Percentiles rank a stretch among this genome's conserved stretches.
These are phyloP conservation scores for Carcharodon carcharias DNA, from an alignment of 2,797 vertebrate genomes.

Conservation along the genomic window DNA sequence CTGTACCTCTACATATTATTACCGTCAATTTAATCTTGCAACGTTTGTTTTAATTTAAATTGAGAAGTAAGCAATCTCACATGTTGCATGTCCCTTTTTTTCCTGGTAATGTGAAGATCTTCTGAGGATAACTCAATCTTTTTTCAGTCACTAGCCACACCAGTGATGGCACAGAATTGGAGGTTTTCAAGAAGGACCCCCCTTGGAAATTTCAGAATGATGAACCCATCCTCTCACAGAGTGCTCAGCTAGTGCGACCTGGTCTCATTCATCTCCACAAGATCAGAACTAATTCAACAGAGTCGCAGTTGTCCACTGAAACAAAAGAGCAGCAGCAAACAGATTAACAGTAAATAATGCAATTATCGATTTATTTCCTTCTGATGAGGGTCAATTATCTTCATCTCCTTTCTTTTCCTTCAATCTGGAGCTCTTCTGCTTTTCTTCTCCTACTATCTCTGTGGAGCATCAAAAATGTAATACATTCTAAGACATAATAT, in stretches of 20 bases:
- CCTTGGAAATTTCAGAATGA: constrained; percentile 37
- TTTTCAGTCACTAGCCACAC: constrained; percentile 36
- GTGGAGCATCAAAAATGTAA: neutral
- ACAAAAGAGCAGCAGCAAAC: constrained; percentile 10
- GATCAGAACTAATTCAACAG: constrained; percentile 34
- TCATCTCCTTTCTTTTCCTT: constrained; percentile 11
- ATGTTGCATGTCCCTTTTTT: neutral
- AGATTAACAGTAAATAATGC: constrained; percentile 35
- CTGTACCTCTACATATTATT: neutral
- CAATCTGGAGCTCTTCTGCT: constrained; percentile 16
- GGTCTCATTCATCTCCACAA: constrained; percentile 20
- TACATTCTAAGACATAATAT: neutral
- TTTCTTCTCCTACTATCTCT: neutral
- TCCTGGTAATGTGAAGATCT: neutral
- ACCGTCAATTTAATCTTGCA: neutral
- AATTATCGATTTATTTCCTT: neutral
- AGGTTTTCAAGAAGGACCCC: constrained; percentile 34
- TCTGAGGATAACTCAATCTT: constrained; percentile 27
- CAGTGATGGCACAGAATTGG: constrained; percentile 22
- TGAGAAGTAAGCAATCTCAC: neutral
- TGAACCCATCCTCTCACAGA: constrained; percentile 33
- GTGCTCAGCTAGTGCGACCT: constrained; percentile 22
- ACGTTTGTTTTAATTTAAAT: neutral
- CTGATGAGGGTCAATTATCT: neutral
- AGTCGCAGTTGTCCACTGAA: constrained; percentile 8